These are phyloP conservation scores for Karalla daura DNA, from an alignment of 2,797 vertebrate species.

Conservation along the genomic window DNA sequence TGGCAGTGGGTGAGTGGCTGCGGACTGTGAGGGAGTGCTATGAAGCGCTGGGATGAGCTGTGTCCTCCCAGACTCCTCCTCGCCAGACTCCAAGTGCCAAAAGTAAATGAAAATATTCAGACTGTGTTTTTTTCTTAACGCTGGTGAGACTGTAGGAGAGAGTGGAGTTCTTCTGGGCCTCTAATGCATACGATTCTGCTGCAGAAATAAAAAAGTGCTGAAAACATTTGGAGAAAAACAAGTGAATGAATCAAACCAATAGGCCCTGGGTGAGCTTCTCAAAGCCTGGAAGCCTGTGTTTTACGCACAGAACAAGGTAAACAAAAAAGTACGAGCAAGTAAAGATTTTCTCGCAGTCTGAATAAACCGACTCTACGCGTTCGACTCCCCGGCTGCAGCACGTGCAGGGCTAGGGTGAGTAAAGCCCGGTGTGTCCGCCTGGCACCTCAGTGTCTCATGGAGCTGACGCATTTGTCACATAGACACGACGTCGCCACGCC, in stretches of 20 bases:
- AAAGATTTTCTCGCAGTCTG: background rate
- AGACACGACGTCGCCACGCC: background rate
- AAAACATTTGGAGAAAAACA: conserved; percentile 39
- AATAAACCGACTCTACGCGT: background rate
- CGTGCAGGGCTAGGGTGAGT: background rate
- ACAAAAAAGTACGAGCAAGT: background rate
- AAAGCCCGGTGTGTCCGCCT: background rate
- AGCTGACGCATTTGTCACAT: background rate
- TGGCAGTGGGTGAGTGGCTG: conserved; percentile 1
- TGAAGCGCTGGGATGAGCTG: background rate
- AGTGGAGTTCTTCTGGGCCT: background rate
- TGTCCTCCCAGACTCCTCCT: conserved; percentile 8
- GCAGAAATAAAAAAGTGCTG: conserved; percentile 32
- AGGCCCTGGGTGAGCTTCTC: conserved; percentile 10
- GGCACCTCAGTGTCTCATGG: background rate
- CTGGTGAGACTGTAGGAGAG: background rate
- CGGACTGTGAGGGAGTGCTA: conserved; percentile 9
- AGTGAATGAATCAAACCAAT: conserved; percentile 44
- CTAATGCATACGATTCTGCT: background rate
- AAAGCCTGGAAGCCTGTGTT: background rate
- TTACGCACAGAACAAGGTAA: background rate
- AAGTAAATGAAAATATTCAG: background rate
- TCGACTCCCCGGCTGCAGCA: too few species aligned
- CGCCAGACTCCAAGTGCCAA: background rate
- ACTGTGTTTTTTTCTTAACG: background rate